Percentiles rank a stretch among this genome's conserved stretches.
These are phyloP conservation scores for Eupleurogrammus muticus DNA, from an alignment of 2,797 vertebrate genomes.

Conservation along the genomic window DNA sequence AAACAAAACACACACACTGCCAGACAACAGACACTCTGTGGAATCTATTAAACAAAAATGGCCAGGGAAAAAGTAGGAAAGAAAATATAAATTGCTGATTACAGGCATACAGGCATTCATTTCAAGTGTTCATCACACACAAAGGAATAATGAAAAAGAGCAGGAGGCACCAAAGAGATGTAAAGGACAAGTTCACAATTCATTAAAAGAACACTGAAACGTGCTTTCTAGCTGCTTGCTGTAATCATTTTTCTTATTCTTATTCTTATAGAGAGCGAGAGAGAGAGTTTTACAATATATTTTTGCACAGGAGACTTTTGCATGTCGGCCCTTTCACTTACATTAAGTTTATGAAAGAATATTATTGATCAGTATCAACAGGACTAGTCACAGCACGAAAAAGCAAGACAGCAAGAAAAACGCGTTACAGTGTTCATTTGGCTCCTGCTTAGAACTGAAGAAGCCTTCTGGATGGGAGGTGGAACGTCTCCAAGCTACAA, in stretches of 20 bases:
- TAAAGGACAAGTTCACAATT: not conserved
- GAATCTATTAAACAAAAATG: not conserved
- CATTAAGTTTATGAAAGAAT: too few relatives aligned
- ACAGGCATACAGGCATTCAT: slow-evolving; percentile 2
- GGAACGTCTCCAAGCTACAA: too few relatives aligned
- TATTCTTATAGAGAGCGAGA: too few relatives aligned
- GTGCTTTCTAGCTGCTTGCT: not conserved
- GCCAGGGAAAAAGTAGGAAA: not conserved
- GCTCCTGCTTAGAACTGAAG: too few relatives aligned
- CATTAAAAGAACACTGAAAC: not conserved
- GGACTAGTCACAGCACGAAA: too few relatives aligned
- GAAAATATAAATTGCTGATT: slow-evolving; percentile 15
- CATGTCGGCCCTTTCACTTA: too few relatives aligned
- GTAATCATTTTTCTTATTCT: not conserved
- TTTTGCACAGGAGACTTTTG: too few relatives aligned
- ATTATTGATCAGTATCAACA: too few relatives aligned
- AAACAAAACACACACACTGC: slow-evolving; percentile 3
- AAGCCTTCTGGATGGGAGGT: too few relatives aligned
- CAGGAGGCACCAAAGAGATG: not conserved
- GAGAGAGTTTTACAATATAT: too few relatives aligned
- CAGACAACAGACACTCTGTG: not conserved
- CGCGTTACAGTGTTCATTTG: too few relatives aligned
- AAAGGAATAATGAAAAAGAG: slow-evolving; percentile 9
- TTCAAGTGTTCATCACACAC: not conserved
- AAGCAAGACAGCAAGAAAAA: too few relatives aligned